Conservation (phyloP, 2,797 vertebrate genomes). For the Babyrousa celebensis region DNA sequence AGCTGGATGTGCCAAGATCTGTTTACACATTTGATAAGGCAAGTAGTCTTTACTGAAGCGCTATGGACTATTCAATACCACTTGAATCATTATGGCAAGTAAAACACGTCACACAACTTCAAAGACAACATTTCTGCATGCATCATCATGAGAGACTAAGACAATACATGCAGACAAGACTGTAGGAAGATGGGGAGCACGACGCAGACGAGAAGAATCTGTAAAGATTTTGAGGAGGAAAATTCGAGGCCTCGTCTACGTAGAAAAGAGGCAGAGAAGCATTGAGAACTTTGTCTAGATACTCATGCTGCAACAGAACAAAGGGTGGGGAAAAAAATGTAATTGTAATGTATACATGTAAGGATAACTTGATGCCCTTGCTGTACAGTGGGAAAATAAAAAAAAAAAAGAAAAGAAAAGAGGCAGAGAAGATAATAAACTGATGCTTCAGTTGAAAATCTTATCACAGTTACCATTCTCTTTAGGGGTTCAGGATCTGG, state of each 20-base stretch:
- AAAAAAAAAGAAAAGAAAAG: background rate
- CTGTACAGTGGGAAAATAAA: too few species aligned
- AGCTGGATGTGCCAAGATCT: background rate
- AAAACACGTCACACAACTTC: background rate
- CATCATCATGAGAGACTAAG: background rate
- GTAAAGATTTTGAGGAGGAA: background rate
- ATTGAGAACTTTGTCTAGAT: too few species aligned
- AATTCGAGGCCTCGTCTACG: rapidly evolving
- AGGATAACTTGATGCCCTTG: too few species aligned
- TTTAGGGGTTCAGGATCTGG: background rate
- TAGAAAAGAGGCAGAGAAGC: background rate
- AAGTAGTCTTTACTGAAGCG: background rate
- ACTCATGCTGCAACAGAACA: too few species aligned
- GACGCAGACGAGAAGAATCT: too few species aligned
- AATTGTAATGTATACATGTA: too few species aligned
- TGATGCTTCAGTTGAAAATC: background rate
- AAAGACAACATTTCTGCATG: background rate
- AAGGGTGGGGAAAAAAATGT: too few species aligned
- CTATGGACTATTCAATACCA: rapidly evolving
- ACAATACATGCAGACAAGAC: background rate
- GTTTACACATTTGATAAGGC: background rate
- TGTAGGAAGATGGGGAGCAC: background rate
- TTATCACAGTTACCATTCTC: background rate
- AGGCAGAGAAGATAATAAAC: background rate
- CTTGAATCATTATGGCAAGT: background rate